Evolutionary conservation across 2,888 invertebrate species (phyloP).

Genomic region (Maniola hyperantus): DNA sequence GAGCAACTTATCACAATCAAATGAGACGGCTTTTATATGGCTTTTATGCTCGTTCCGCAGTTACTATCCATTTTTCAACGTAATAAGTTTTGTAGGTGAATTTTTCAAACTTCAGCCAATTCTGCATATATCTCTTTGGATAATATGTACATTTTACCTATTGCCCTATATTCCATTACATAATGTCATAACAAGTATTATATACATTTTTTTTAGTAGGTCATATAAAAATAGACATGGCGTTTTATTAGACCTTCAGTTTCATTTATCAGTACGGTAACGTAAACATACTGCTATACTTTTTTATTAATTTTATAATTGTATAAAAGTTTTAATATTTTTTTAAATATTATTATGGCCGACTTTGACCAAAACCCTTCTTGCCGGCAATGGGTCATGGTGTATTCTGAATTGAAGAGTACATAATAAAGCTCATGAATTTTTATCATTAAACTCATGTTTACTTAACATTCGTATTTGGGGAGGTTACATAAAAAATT

Average conservation of each 20-base stretch:
- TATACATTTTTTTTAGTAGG: neutral
- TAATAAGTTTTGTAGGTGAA: constrained; percentile 24
- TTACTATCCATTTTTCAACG: constrained; percentile 38
- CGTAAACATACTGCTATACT: too few relatives aligned
- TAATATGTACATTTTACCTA: neutral
- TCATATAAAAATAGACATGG: neutral
- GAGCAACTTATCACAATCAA: constrained; percentile 42
- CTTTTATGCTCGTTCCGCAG: constrained; percentile 39
- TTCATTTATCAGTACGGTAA: too few relatives aligned
- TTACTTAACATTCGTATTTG: constrained; percentile 9
- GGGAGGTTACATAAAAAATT: constrained; percentile 11
- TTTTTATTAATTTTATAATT: too few relatives aligned
- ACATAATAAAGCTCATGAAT: too few relatives aligned
- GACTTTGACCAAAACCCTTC: too few relatives aligned
- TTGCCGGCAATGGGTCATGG: too few relatives aligned
- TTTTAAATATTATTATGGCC: too few relatives aligned
- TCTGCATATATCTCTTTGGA: neutral
- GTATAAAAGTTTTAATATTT: too few relatives aligned
- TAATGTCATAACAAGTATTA: neutral
- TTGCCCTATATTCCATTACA: neutral
- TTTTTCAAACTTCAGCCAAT: constrained; percentile 31
- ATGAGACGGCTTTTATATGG: constrained; percentile 41
- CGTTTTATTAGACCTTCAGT: too few relatives aligned
- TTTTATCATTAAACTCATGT: constrained; percentile 7
- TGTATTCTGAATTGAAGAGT: too few relatives aligned